A percentile compares a stretch with the other conserved stretches of the same genome.
Evolutionary conservation across 2,888 invertebrate genomes (phyloP).

Genomic region (Mythimna lalbum): DNA sequence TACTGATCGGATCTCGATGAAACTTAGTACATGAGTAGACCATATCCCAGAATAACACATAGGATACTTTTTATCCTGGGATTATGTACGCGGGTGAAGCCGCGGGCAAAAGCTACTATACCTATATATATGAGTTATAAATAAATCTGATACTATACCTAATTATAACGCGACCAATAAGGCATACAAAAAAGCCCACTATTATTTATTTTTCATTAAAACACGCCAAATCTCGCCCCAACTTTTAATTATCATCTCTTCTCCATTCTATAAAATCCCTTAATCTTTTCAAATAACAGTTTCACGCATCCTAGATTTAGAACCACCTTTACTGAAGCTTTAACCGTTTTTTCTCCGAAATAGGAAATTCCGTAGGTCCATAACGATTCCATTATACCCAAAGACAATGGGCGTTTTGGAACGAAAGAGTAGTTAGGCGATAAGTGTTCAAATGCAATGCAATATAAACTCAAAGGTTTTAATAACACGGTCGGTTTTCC

Average conservation of each 20-base stretch:
- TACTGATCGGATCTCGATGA: no score
- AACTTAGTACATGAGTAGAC: no score
- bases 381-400: constrained; percentile 58
- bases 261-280: background rate
- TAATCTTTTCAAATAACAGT: constrained; percentile 6
- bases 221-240: background rate
- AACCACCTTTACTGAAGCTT: constrained; percentile 41
- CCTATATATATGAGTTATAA: no score
- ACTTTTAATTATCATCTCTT: constrained; percentile 31
- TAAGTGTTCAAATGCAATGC: constrained; percentile 51
- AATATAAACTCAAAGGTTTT: constrained; percentile 60
- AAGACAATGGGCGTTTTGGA: constrained; percentile 54
- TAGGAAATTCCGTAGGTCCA: constrained; percentile 55
- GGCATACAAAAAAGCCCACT: background rate
- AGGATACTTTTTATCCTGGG: no score
- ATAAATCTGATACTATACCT: no score
- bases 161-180: no score
- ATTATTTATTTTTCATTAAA: background rate
- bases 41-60: no score
- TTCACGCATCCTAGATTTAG: constrained; percentile 49
- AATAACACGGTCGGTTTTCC: constrained; percentile 53
- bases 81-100: no score
- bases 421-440: constrained; percentile 49
- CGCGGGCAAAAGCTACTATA: no score
- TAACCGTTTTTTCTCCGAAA: constrained; percentile 49